Base-by-base conservation (phyloP, 2,113 vertebrate species). In the Cyanoderma ruficeps region DNA sequence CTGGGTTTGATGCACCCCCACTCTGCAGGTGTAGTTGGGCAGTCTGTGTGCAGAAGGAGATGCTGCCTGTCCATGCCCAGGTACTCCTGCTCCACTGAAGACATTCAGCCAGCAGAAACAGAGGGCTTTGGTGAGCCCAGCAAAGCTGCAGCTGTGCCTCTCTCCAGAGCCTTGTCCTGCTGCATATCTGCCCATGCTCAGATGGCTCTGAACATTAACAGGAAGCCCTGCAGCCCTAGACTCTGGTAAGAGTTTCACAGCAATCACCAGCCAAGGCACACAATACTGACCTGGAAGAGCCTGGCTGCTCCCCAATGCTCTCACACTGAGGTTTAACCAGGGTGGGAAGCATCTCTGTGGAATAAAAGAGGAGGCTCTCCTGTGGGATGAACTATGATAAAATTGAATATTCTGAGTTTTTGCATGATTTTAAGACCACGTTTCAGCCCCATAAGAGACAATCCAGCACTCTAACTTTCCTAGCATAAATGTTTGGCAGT, bases 341-440 rank as follows among this genome's bases (percentile, higher is more conserved):
- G 56, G 44, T 37, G 42, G 47, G 65, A 64, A 39, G 33, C 16
- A 28, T 2, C 10, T 21, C 61, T 35, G 21, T 39, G 15, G 52
- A 47, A 57, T 57, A 59, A 77, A 74, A 23, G 16, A 82, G 15
- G 44, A 68, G 7, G 30, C 14, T 59, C 33, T 84, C 56, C 33
- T 35, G 35, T 0, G 2, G 41, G 20, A 31, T 41, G 41, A 44
- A 41, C 60, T 53, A 19, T 16, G 27, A 67, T 9, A 47, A 81
- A 30, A 64, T 5, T 37, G 31, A 89, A 47, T 70, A 64, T 63
- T 41, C 47, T 47, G 68, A 67, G 24, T 27, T 47, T 81, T 57
- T 0, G 0, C 24, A 23, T 28, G 50, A 49, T 46, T 90, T 74
- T 78, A 61, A 77, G 60, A 44, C 33, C 1, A 0, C 0, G 2